Evolutionary conservation across 2,888 invertebrate species (phyloP), one percentile per base, ranked within the genome.

Genomic region (Philaethria dido): DNA sequence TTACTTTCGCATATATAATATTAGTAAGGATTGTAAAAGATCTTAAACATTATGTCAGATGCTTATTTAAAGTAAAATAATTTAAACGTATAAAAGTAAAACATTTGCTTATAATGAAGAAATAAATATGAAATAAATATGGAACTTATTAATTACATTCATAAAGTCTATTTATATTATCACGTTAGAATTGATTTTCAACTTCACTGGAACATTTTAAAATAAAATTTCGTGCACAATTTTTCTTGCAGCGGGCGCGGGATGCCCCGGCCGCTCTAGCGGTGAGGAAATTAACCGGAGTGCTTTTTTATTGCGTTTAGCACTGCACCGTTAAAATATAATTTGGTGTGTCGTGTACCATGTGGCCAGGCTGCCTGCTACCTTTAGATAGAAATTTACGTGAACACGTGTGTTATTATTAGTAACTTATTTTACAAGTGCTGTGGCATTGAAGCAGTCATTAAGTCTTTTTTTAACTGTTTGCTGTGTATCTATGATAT

Each of bases 271-370:
- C 75, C 76, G 76, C 77, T 76, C 78, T 29, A 42, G 18, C 50
- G 50, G 22, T 60, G 64, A 64, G 80, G 79, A 84, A 85, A 87
- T 87, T 86, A 90, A 77, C 80, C 77, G 77, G 86, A 86, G 86
- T 86, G 87, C 81, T 83, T 86, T 86, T 84, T 87, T 87, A 88
- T 87, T 87, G 82, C 82, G 79, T 85, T 83, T 84, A 78, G 83
- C 83, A 77, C 75, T 66, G 77, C 73, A 77, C 75, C 73, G 77
- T 78, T 81, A 77, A 81, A 83, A 81, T 80, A 77, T 80, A 80
- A 82, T 82, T 81, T 78, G 75, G 73, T 25, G 39, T 64, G 48
- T 42, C 59, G 61, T 57, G 55, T 50, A 25, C 22, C 33, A 29
- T 75, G 70, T 69, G 69, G 69, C 45, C 62, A 47, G 61, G 64